Conservation (phyloP, 2,113 vertebrate genomes). For the Istiophorus platypterus region DNA sequence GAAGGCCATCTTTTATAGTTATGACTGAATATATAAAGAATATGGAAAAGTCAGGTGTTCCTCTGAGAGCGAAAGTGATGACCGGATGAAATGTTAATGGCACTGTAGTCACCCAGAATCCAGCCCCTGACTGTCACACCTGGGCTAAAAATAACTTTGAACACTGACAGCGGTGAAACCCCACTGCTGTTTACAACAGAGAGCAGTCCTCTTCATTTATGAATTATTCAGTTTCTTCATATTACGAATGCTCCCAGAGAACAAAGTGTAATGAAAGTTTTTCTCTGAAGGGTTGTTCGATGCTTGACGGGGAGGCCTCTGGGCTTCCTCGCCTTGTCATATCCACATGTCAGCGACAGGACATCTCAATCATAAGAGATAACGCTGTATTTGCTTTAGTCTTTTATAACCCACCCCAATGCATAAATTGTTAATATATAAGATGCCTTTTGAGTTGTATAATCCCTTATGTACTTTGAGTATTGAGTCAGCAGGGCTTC, state of each 20-base stretch:
- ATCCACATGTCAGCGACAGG: conserved; percentile 40
- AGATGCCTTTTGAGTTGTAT: conserved; percentile 48
- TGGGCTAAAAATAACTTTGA: conserved; percentile 73
- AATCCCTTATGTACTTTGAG: conserved; percentile 46
- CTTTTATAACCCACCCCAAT: conserved; percentile 20
- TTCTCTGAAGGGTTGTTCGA: conserved; percentile 65
- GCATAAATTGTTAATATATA: conserved; percentile 57
- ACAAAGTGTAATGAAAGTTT: conserved; percentile 71
- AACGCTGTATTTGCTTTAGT: conserved; percentile 3
- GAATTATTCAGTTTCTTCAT: conserved; percentile 76
- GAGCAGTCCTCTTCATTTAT: conserved; percentile 62
- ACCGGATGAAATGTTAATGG: conserved; percentile 68
- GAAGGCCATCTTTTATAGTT: conserved; percentile 1
- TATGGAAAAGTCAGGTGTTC: conserved; percentile 39
- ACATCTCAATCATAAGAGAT: conserved; percentile 62
- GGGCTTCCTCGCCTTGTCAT: conserved; percentile 44
- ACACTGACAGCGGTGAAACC: conserved; percentile 63
- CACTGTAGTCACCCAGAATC: conserved; percentile 43
- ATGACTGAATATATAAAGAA: conserved; percentile 38
- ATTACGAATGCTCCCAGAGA: conserved; percentile 69
- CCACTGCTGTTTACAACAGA: conserved; percentile 69
- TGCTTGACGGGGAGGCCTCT: conserved; percentile 51
- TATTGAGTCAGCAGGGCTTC: conserved; percentile 17
- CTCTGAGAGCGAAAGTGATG: conserved; percentile 53
- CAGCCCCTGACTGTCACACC: conserved; percentile 56